phyloP scores from a whole-genome alignment of 1,140 invertebrate species.

The Calliphora vicina region DNA sequence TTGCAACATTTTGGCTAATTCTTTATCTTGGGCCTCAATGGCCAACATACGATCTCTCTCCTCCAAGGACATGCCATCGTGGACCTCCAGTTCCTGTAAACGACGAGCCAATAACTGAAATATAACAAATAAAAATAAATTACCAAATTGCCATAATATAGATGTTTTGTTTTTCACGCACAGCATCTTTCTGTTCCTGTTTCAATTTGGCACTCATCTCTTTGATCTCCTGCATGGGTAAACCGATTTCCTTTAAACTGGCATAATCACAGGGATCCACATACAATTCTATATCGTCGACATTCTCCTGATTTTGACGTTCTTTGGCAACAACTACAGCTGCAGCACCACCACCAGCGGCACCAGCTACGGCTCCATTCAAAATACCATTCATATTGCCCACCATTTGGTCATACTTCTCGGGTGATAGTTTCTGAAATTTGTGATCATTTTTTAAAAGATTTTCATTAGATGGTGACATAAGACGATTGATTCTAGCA shows the following conservation, averaged over 20 bases:
- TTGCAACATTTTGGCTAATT: conserved; percentile 87
- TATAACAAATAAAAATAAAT: neutral
- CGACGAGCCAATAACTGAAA: conserved; percentile 65
- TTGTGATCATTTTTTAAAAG: conserved; percentile 58
- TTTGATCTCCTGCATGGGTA: conserved; percentile 68
- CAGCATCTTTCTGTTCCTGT: conserved; percentile 71
- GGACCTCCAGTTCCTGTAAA: conserved; percentile 69
- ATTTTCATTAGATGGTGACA: conserved; percentile 57
- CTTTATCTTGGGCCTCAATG: conserved; percentile 91
- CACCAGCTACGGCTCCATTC: neutral
- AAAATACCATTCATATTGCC: conserved; percentile 48
- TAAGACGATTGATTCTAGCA: conserved; percentile 27
- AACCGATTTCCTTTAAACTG: conserved; percentile 65
- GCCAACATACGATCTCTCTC: conserved; percentile 73
- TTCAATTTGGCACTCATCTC: conserved; percentile 67
- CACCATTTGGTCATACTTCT: conserved; percentile 60
- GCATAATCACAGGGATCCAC: conserved; percentile 61
- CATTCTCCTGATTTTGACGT: conserved; percentile 56
- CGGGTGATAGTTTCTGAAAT: conserved; percentile 62
- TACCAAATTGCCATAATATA: neutral
- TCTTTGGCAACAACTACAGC: conserved; percentile 46
- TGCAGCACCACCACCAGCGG: neutral
- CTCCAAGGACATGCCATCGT: conserved; percentile 65
- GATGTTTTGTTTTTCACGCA: conserved; percentile 28
- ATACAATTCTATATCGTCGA: conserved; percentile 60